Conservation (phyloP, 1,140 invertebrate genomes). For the Pachypsylla venusta region DNA sequence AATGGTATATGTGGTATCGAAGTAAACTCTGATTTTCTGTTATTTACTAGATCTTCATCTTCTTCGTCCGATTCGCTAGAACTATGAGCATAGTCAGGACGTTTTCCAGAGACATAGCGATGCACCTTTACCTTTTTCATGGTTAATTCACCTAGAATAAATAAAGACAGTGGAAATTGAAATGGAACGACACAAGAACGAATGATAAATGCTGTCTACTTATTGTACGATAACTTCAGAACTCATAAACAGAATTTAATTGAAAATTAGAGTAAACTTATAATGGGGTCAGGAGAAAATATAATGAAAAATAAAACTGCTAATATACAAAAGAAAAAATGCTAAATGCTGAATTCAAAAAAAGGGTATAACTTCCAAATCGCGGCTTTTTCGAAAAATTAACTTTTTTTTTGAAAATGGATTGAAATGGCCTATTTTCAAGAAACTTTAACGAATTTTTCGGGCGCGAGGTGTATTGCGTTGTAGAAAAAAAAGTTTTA, state of each 20-base stretch:
- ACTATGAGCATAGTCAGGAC: conserved; percentile 79
- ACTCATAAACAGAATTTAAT: neutral
- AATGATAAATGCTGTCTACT: neutral
- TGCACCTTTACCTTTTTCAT: conserved; percentile 96
- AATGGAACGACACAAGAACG: neutral
- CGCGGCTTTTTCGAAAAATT: no score
- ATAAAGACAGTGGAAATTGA: conserved; percentile 17
- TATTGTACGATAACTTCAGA: neutral
- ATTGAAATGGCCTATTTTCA: no score
- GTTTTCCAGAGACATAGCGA: conserved; percentile 80
- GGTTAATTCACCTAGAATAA: conserved; percentile 62
- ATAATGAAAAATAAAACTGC: neutral
- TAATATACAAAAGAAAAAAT: no score
- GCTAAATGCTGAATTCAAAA: no score
- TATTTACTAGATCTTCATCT: conserved; percentile 45
- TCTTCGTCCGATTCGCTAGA: conserved; percentile 68
- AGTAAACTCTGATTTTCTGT: conserved; percentile 5
- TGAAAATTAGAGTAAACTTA: no score
- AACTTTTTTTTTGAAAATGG: no score
- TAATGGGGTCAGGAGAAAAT: neutral
- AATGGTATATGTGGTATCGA: conserved; percentile 25
- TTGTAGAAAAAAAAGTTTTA: no score
- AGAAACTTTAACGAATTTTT: no score
- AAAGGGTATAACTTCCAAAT: no score
- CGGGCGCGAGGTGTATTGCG: no score